Evolutionary conservation across 1,140 invertebrate species (phyloP).

Genomic region (Radopholus similis): DNA sequence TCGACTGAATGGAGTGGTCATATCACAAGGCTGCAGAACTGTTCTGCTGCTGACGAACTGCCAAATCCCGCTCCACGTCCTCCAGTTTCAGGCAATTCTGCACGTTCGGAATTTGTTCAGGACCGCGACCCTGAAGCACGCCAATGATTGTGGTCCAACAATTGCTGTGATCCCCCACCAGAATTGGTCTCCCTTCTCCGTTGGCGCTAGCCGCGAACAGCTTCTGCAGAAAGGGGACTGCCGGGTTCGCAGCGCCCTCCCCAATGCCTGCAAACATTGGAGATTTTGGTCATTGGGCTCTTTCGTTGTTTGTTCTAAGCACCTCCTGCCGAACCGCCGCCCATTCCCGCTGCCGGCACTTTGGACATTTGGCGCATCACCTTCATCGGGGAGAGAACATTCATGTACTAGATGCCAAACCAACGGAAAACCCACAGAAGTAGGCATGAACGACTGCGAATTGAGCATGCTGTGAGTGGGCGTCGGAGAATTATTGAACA

Average conservation of each 20-base stretch:
- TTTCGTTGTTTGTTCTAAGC: not conserved
- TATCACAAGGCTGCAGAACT: too few relatives aligned
- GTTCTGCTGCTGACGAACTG: too few relatives aligned
- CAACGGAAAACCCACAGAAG: not conserved
- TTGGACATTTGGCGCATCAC: slow-evolving; percentile 23
- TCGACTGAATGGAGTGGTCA: too few relatives aligned
- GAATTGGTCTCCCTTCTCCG: too few relatives aligned
- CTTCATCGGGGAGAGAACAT: not conserved
- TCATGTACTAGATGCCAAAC: not conserved
- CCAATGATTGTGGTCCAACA: too few relatives aligned
- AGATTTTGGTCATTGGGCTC: not conserved
- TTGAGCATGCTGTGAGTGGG: slow-evolving; percentile 11
- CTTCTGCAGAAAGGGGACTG: slow-evolving; percentile 5
- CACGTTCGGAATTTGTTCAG: too few relatives aligned
- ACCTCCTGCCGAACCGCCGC: not conserved
- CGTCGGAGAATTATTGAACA: not conserved
- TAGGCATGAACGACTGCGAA: slow-evolving; percentile 16
- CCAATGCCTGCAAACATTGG: not conserved
- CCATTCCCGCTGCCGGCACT: slow-evolving; percentile 8
- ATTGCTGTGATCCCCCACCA: too few relatives aligned
- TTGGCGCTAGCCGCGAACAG: not conserved
- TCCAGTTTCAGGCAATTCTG: too few relatives aligned
- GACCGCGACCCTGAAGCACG: too few relatives aligned
- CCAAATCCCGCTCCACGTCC: too few relatives aligned
- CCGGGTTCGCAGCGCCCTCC: not conserved